Evolutionary conservation across 2,888 invertebrate genomes (phyloP).

Genomic region (Sabatieria punctata): DNA sequence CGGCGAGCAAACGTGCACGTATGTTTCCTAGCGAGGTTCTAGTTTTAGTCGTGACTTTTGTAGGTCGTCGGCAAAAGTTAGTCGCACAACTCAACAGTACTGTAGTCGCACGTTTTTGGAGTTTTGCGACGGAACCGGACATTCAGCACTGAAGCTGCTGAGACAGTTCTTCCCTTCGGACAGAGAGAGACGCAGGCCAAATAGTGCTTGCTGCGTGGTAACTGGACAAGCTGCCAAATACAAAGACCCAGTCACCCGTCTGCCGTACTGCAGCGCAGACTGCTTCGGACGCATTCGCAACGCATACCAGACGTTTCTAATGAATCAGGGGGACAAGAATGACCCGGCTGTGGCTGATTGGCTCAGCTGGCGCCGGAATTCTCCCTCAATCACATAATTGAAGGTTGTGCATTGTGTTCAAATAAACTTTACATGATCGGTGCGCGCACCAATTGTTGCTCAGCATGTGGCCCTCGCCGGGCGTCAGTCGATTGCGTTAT

Average conservation of each 20-base stretch:
- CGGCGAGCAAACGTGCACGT: background rate
- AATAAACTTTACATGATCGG: too few relatives aligned
- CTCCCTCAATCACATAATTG: too few relatives aligned
- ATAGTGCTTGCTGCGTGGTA: constrained; percentile 26
- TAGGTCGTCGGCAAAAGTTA: too few relatives aligned
- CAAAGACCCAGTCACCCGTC: constrained; percentile 77
- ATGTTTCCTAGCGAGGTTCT: background rate
- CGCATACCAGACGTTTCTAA: constrained; percentile 66
- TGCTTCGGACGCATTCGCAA: constrained; percentile 76
- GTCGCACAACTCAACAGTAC: too few relatives aligned
- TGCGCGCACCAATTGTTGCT: too few relatives aligned
- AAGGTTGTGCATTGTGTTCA: too few relatives aligned
- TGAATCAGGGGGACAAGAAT: constrained; percentile 48
- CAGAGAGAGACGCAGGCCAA: background rate
- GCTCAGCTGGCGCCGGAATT: constrained; percentile 11
- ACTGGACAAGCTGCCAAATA: constrained; percentile 61
- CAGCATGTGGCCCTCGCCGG: too few relatives aligned
- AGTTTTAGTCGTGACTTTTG: background rate
- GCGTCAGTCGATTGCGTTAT: too few relatives aligned
- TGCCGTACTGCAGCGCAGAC: constrained; percentile 71
- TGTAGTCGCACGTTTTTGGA: too few relatives aligned
- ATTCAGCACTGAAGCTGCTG: too few relatives aligned
- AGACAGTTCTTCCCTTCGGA: background rate
- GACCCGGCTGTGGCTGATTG: constrained; percentile 19
- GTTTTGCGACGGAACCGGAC: too few relatives aligned